phyloP scores from a whole-genome alignment of 2,888 invertebrate species.

The Didymodactylos carnosus region DNA sequence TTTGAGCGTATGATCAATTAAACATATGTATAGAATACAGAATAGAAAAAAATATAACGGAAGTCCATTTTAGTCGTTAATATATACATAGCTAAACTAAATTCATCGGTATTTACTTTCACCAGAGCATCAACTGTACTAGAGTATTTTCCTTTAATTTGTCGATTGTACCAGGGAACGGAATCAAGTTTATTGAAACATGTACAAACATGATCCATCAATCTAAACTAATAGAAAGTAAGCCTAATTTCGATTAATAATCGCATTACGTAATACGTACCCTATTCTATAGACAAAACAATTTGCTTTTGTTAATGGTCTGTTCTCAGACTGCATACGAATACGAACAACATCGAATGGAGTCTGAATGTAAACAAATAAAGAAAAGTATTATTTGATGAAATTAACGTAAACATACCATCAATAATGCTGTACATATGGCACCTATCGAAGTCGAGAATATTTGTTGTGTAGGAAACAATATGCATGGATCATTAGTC shows the following conservation, averaged over 20 bases:
- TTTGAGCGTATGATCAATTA: too few species aligned
- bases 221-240: too few species aligned
- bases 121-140: constrained; percentile 10
- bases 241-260: too few species aligned
- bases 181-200: constrained; percentile 40
- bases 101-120: neutral
- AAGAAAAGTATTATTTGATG: neutral
- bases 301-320: constrained; percentile 39
- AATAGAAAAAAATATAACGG: too few species aligned
- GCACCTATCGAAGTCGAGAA: neutral
- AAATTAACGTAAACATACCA: neutral
- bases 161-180: constrained; percentile 5
- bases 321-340: constrained; percentile 77
- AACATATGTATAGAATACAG: too few species aligned
- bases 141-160: constrained; percentile 8
- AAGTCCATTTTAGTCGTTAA: too few species aligned
- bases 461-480: neutral
- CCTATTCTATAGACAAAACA: constrained; percentile 83
- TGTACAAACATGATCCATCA: constrained; percentile 86
- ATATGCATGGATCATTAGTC: too few species aligned
- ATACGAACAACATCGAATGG: constrained; percentile 98
- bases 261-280: too few species aligned
- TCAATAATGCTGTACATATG: neutral
- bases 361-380: constrained; percentile 51
- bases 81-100: constrained; percentile 5